These are phyloP conservation scores for Neosilurus hyrtlii DNA, from an alignment of 2,797 vertebrate species.

Conservation along the genomic window DNA sequence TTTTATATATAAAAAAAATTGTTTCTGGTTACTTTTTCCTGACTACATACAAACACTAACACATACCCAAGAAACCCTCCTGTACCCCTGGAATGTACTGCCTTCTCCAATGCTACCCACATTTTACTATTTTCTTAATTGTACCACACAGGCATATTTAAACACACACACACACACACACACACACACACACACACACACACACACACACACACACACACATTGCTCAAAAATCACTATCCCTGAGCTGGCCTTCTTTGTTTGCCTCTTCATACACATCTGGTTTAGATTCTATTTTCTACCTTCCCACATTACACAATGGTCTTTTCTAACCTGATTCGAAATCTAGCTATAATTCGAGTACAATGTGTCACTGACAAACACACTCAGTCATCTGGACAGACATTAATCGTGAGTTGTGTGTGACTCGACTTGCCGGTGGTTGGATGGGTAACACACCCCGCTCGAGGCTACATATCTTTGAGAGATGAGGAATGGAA, in stretches of 20 bases:
- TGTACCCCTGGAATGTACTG: conserved; percentile 52
- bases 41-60: conserved; percentile 2
- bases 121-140: conserved; percentile 63
- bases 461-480: conserved; percentile 28
- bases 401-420: conserved; percentile 50
- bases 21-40: neutral
- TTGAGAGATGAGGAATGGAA: conserved; percentile 51
- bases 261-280: conserved; percentile 62
- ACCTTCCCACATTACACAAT: conserved; percentile 66
- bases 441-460: conserved; percentile 29
- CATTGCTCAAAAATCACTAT: conserved; percentile 54
- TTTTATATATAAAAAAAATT: too few species aligned
- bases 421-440: conserved; percentile 39
- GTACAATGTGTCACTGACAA: conserved; percentile 14
- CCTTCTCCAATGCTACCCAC: conserved; percentile 53
- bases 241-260: conserved; percentile 49
- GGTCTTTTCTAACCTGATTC: conserved; percentile 61
- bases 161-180: neutral
- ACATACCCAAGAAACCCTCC: conserved; percentile 9
- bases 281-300: conserved; percentile 71
- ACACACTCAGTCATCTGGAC: conserved; percentile 41
- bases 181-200: neutral
- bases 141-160: conserved; percentile 58
- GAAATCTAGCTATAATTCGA: conserved; percentile 33
- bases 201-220: conserved; percentile 44